Conservation (phyloP, 2,113 vertebrate genomes). For the Hassar affinis region DNA sequence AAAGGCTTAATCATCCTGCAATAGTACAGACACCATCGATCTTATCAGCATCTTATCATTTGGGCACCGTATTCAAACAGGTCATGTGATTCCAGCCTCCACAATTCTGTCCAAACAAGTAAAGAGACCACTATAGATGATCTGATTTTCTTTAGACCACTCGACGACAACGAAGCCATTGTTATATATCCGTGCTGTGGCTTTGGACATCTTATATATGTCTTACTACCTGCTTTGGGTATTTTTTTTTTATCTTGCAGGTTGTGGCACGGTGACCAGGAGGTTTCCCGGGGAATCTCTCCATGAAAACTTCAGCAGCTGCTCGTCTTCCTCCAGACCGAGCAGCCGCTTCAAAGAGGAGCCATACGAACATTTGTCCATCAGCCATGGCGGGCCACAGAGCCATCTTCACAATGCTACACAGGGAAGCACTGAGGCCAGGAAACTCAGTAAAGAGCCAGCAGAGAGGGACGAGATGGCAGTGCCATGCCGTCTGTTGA, state of each 20-base stretch:
- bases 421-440: conserved; percentile 67
- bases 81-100: not conserved
- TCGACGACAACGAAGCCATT: not conserved
- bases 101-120: not conserved
- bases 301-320: conserved; percentile 67
- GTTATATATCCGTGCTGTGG: not conserved
- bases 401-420: conserved; percentile 58
- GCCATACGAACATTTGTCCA: conserved; percentile 58
- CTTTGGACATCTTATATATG: not conserved
- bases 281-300: conserved; percentile 65
- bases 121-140: not conserved
- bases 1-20: not conserved
- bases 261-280: conserved; percentile 53
- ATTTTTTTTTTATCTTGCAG: conserved; percentile 45
- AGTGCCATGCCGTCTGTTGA: conserved; percentile 61
- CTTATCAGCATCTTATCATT: not conserved
- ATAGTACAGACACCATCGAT: not conserved
- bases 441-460: conserved; percentile 63
- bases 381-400: conserved; percentile 62
- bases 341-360: conserved; percentile 76
- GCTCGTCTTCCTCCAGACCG: conserved; percentile 58
- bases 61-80: not conserved
- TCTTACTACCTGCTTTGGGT: not conserved
- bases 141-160: not conserved
- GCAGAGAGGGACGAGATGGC: conserved; percentile 54